Evolutionary conservation across 2,888 invertebrate species (phyloP), one percentile per base, ranked within the genome.

Genomic region (Ceraclea dissimilis): DNA sequence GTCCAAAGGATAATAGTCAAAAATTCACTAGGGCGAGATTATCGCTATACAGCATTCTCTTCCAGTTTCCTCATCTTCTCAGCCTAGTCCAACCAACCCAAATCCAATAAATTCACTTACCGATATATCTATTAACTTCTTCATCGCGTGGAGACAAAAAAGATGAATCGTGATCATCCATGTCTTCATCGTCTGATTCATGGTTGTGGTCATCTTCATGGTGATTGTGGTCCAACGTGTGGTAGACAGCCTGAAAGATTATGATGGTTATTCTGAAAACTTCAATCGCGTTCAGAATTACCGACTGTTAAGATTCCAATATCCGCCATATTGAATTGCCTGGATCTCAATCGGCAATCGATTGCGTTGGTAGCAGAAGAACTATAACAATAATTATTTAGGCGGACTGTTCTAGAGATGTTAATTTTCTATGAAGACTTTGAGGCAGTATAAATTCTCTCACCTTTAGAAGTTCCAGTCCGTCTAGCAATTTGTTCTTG

Each of bases 401-500:
- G 91, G 52, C 83, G 82, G 60, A 92, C 82, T 1, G 92, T 90
- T 72, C 89, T 81, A 46, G 46, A 49, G 13, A 8, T 43, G 16
- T 10, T 47, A 2, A 47, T 5, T 2, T 26, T 26, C 26, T 6
- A 10, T 26, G 5, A 26, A 26, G 10, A 6, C 26, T n/a, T n/a
- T 26, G 10, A 26, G 10, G 4, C 10, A 10, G 26, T 26, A 26
- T 4, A 26, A 6, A 26, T 26, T 6, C 10, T 26, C 4, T 26
- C 10, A 76, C 82, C 70, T 82, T 81, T 52, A 94, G 74, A 66
- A 96, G 83, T 75, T 96, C 96, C 58, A 93, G 72, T 0, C 95
- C 95, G 69, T 96, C 95, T 58, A 96, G 73, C 66, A 86, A 88
- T 1, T 86, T 87, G 69, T 96, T 93, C 67, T 88, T 89, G 68